Evolutionary conservation across 2,113 vertebrate species (phyloP).

Genomic region (Vidua chalybeata): DNA sequence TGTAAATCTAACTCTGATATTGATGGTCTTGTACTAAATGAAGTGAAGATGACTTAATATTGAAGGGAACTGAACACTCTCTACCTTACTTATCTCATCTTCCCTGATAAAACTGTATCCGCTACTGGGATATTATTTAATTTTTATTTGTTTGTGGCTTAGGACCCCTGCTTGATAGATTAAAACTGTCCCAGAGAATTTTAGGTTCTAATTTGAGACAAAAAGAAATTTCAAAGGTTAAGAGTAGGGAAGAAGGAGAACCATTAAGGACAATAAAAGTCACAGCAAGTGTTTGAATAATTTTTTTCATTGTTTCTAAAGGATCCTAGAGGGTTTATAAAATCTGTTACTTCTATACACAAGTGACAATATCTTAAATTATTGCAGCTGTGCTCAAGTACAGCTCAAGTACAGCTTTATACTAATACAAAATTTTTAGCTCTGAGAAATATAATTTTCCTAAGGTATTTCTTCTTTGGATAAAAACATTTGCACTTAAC

Average conservation of each 20-base stretch:
- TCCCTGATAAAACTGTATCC: accelerated
- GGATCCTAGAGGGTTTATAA: background rate
- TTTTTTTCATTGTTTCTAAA: background rate
- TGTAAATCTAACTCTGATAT: background rate
- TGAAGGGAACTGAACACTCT: background rate
- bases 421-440: background rate
- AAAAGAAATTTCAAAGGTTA: background rate
- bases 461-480: background rate
- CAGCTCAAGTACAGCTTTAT: background rate
- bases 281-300: background rate
- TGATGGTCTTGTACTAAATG: background rate
- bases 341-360: background rate
- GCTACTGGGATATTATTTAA: background rate
- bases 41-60: background rate
- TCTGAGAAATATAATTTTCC: background rate
- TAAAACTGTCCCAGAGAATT: background rate
- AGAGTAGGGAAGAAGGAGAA: background rate
- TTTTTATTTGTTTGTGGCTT: background rate
- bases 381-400: background rate
- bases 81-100: background rate
- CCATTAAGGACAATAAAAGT: background rate
- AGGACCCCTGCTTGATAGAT: background rate
- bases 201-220: background rate
- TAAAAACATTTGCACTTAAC: background rate
- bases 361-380: background rate